A percentile compares a stretch with the other conserved stretches of the same genome.
These are phyloP conservation scores for Myotis brandtii DNA, from an alignment of 2,113 vertebrate genomes.

Conservation along the genomic window DNA sequence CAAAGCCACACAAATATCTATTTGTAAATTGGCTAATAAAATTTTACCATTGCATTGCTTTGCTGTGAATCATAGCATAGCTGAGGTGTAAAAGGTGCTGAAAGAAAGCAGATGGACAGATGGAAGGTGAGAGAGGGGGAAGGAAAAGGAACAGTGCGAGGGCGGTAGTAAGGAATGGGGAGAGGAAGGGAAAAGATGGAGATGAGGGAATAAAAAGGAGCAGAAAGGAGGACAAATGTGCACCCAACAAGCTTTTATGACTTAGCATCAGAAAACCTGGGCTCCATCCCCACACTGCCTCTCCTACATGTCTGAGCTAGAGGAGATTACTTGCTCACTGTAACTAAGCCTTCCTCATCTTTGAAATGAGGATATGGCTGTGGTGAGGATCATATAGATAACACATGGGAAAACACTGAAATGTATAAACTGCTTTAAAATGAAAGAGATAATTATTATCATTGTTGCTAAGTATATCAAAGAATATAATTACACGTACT, in stretches of 20 bases:
- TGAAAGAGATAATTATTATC: neutral
- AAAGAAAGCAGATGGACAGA: no score
- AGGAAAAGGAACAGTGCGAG: neutral
- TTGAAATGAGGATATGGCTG: neutral
- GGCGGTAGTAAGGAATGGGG: no score
- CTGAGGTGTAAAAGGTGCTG: no score
- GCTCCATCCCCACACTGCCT: neutral
- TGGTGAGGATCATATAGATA: neutral
- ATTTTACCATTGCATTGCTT: no score
- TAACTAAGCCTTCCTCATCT: neutral
- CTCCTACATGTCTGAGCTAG: neutral
- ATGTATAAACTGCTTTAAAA: neutral
- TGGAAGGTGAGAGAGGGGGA: no score
- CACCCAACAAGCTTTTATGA: no score
- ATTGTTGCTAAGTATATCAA: neutral
- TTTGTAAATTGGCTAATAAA: no score
- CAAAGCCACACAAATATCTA: no score
- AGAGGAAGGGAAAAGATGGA: neutral
- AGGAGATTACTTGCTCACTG: neutral
- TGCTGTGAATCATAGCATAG: no score
- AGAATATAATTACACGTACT: neutral
- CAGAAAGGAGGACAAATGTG: neutral
- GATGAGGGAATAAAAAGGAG: neutral
- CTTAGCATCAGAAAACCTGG: neutral
- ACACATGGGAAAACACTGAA: neutral